Evolutionary conservation across 2,113 vertebrate genomes (phyloP).

Genomic region (Ceratotherium simum): DNA sequence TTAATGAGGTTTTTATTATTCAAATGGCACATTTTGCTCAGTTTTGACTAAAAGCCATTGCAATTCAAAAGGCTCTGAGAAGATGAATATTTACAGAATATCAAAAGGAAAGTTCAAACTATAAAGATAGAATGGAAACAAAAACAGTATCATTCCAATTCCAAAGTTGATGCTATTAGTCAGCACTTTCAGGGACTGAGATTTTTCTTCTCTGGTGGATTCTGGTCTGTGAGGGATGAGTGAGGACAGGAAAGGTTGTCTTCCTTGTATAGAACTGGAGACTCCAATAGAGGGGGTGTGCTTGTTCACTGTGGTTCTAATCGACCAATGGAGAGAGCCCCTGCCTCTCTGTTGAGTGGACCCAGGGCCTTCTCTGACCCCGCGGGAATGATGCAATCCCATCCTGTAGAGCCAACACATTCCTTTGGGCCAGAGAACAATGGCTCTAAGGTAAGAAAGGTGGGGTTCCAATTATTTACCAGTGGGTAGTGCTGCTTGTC

Average conservation of each 20-base stretch:
- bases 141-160: slow-evolving; percentile 55
- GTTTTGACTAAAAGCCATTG: slow-evolving; percentile 75
- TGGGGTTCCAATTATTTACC: background rate
- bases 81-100: slow-evolving; percentile 77
- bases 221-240: background rate
- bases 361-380: slow-evolving; percentile 29
- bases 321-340: fast-evolving
- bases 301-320: background rate
- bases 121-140: slow-evolving; percentile 66
- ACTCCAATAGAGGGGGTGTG: fast-evolving
- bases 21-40: slow-evolving; percentile 74
- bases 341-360: background rate
- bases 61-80: slow-evolving; percentile 72
- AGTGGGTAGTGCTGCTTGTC: slow-evolving; percentile 22
- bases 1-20: slow-evolving; percentile 82
- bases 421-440: slow-evolving; percentile 20
- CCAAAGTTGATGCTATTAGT: background rate
- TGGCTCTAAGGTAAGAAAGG: background rate
- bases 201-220: background rate
- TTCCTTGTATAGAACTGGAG: background rate
- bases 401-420: background rate
- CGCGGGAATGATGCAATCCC: background rate
- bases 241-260: background rate
- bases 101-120: slow-evolving; percentile 76
- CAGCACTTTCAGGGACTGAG: background rate